These are phyloP conservation scores for Eupristina koningsbergeri DNA, from an alignment of 1,140 invertebrate genomes.

Conservation along the genomic window DNA sequence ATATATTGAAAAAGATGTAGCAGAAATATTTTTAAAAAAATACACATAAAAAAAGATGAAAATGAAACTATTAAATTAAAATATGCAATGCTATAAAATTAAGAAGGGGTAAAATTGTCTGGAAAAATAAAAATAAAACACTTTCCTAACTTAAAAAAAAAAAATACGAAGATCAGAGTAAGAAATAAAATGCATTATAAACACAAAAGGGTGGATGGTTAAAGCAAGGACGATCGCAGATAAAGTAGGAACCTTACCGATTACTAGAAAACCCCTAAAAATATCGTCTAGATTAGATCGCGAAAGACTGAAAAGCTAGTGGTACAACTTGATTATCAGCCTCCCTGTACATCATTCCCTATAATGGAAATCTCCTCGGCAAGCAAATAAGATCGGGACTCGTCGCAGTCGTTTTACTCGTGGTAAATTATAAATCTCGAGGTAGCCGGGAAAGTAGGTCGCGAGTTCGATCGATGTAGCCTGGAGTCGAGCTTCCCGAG, in stretches of 20 bases:
- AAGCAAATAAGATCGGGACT: constrained; percentile 38
- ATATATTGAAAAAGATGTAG: no score
- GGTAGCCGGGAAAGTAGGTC: constrained; percentile 35
- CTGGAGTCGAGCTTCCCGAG: not conserved
- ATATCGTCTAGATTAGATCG: not conserved
- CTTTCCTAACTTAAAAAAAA: no score
- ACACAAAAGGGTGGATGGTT: not conserved
- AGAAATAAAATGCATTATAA: not conserved
- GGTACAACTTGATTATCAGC: not conserved
- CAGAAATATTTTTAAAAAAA: no score
- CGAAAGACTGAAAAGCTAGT: not conserved
- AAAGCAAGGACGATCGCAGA: not conserved
- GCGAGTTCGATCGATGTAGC: constrained; percentile 44
- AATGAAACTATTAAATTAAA: no score
- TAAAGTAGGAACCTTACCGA: not conserved
- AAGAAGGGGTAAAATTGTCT: no score
- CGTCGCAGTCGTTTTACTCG: not conserved
- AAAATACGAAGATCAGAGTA: no score
- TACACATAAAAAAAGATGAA: no score
- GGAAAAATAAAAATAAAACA: no score
- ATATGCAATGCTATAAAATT: no score
- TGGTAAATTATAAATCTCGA: constrained; percentile 16
- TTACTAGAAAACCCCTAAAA: not conserved
- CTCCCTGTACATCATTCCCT: not conserved
- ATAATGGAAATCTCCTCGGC: not conserved